Conservation (phyloP, 2,113 vertebrate genomes). For the Polyodon spathula region DNA sequence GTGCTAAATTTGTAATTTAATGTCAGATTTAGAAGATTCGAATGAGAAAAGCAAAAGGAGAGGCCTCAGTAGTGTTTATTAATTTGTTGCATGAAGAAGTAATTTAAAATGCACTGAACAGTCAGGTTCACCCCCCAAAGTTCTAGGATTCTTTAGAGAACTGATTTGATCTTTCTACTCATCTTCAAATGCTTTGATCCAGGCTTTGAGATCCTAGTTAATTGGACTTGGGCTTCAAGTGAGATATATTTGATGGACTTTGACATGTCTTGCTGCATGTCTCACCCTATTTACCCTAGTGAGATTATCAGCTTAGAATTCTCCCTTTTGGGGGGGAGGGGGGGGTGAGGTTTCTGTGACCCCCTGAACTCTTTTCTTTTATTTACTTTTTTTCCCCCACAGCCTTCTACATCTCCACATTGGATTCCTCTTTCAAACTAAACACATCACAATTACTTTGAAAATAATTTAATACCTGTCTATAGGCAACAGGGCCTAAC, state of each 20-base stretch:
- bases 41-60: too few species aligned
- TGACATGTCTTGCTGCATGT: slow-evolving; percentile 26
- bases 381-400: slow-evolving; percentile 16
- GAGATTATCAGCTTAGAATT: slow-evolving; percentile 29
- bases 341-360: slow-evolving; percentile 28
- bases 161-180: slow-evolving; percentile 35
- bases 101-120: too few species aligned
- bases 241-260: slow-evolving; percentile 34
- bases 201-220: slow-evolving; percentile 32
- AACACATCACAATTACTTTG: slow-evolving; percentile 2
- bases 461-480: neutral
- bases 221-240: slow-evolving; percentile 32
- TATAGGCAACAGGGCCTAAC: neutral
- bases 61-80: too few species aligned
- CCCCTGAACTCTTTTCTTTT: slow-evolving; percentile 31
- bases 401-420: slow-evolving; percentile 30
- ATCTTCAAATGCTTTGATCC: slow-evolving; percentile 40
- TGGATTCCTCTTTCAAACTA: slow-evolving; percentile 15
- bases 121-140: too few species aligned
- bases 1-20: too few species aligned
- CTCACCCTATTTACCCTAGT: slow-evolving; percentile 30
- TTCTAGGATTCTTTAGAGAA: slow-evolving; percentile 41
- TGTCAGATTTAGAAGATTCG: too few species aligned
- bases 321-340: slow-evolving; percentile 18
- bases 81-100: too few species aligned